Evolutionary conservation across 2,113 vertebrate genomes (phyloP), one percentile per base, ranked within the genome.

Genomic region (Benitochromis conjunctus): DNA sequence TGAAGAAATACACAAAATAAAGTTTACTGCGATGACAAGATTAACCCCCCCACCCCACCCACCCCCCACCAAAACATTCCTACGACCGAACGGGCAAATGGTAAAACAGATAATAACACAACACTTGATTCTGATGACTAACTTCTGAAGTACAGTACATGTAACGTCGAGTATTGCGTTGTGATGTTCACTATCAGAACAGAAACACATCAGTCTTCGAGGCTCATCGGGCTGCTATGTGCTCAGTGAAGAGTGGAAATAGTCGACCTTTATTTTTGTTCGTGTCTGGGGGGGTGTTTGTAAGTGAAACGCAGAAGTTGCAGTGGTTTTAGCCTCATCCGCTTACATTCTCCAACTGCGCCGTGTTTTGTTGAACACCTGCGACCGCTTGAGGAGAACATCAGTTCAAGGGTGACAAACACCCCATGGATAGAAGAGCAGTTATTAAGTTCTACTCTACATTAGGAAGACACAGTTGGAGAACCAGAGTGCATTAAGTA

Each of bases 71-170:
- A 43, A 58, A n/a, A 12, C 76, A 81, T 43, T 85, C 51, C 78
- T 84, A 83, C 21, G 1, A 66, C 9, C 76, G 81, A 31, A 81
- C 46, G 9, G 82, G 85, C 79, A 89, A 62, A 88, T 60, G 31
- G 57, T 54, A 51, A 82, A 54, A 74, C 29, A 14, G 34, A 14
- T 66, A 48, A 90, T n/a, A 82, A 83, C 79, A 83, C 57, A 82
- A 88, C 86, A 89, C 87, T 92, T 91, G 26, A 86, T 79, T 86
- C 79, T 53, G 31, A 88, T 83, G 77, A 77, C 85, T 87, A 88
- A 90, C 55, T 62, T 84, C 78, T 79, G 58, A 91, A 89, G 89
- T 92, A 94, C 92, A 95, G 92, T 92, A 92, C 93, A 79, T 48
- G 31, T 85, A 84, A 87, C 55, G 57, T 86, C 71, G 88, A 90